Percentiles rank a stretch among this genome's conserved stretches.
phyloP scores from a whole-genome alignment of 1,140 invertebrate genomes.

The Drosophila santomea region DNA sequence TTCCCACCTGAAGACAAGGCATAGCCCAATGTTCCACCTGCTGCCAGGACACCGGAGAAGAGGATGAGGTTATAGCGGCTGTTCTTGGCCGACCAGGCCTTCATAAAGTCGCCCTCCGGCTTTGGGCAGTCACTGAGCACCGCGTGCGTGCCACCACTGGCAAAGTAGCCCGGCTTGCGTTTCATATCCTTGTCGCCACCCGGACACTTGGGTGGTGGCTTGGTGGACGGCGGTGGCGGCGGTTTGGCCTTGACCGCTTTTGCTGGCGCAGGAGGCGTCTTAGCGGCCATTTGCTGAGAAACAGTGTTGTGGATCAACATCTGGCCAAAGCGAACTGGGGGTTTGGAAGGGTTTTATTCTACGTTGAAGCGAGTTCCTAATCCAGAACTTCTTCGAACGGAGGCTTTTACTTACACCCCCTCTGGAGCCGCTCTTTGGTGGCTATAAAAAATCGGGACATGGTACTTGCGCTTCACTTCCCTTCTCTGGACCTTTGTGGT shows the following conservation, averaged over 20 bases:
- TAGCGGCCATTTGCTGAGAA: constrained; percentile 25
- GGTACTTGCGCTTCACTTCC: not conserved
- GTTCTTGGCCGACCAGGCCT: constrained; percentile 54
- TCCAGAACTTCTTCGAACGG: too few relatives aligned
- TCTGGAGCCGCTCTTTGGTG: constrained; percentile 31
- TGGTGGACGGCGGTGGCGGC: constrained; percentile 15
- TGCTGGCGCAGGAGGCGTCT: not conserved
- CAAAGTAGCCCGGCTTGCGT: constrained; percentile 44
- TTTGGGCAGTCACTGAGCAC: constrained; percentile 55
- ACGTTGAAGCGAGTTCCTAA: not conserved
- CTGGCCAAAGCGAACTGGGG: constrained; percentile 35
- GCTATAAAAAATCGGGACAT: constrained; percentile 65
- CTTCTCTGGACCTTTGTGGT: not conserved
- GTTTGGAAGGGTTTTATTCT: not conserved
- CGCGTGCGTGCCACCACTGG: constrained; percentile 63
- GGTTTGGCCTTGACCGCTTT: not conserved
- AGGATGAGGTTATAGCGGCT: constrained; percentile 60
- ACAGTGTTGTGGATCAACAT: constrained; percentile 17
- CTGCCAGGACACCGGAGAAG: constrained; percentile 35
- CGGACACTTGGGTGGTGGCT: constrained; percentile 29
- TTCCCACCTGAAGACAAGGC: constrained; percentile 6
- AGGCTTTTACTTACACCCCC: constrained; percentile 47
- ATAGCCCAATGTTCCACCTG: constrained; percentile 20
- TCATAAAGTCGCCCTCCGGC: constrained; percentile 58
- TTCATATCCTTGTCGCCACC: constrained; percentile 1